Base-by-base conservation (phyloP, 2,888 invertebrate species). In the Patella caerulea region DNA sequence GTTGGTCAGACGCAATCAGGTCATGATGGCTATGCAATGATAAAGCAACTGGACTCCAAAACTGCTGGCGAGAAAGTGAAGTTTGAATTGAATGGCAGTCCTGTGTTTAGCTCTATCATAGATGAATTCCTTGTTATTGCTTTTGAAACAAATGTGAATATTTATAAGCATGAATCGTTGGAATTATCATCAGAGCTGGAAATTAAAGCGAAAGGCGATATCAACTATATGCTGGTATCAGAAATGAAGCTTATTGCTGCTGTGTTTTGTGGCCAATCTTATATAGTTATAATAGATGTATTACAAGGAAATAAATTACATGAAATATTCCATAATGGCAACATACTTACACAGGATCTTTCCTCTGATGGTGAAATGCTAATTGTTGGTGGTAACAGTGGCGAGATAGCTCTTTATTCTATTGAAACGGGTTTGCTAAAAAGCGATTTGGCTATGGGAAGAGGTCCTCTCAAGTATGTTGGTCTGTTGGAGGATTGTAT, bases 401-500 rank as follows among this genome's bases (percentile, higher is more conserved):
- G 86, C 34, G 73, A 78, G 55, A 77, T 86, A 7, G 78, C 73
- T 34, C 53, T 87, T 45, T 87, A 83, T 78, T 83, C 84, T 73
- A 52, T 79, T 7, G 74, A 74, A 11, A 78, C 80, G 19, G 79
- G 83, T 12, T 73, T 78, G 52, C 78, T 74, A 53, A 54, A 34
- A 12, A 54, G 15, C 17, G 75, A 56, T 17, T 19, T 54, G 55
- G 74, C 72, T 5, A 69, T 73, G n/a, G 72, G 55, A 71, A 72
- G 69, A 53, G 77, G 69, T 17, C 65, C 72, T 7, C 19, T 72
- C 3, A n/a, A 52, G n/a, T 29, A 9, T 3, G 34, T 72, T 34
- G 34, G n/a, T 29, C n/a, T 72, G n/a, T 3, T 52, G 34, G 53
- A 72, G 4, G 72, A 53, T 29, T 29, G 34, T 72, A 72, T 72